phyloP scores from a whole-genome alignment of 2,113 vertebrate genomes.

The Proteles cristata region DNA sequence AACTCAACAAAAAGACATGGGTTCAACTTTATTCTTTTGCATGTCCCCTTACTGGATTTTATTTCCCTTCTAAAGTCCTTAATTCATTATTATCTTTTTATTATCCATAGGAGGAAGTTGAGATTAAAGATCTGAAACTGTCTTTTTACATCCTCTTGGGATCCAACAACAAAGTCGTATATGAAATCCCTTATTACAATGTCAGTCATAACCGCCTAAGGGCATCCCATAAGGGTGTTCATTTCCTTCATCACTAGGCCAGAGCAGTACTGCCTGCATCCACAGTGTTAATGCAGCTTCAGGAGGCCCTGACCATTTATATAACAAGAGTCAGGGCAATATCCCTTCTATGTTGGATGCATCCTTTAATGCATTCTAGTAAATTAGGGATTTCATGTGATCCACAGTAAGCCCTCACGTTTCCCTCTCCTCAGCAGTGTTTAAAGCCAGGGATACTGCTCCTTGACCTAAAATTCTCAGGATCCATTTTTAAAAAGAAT shows the following conservation, averaged over 20 bases:
- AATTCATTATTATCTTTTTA: neutral
- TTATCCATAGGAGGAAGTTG: neutral
- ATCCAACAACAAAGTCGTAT: neutral
- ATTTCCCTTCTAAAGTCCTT: neutral
- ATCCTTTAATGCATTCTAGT: neutral
- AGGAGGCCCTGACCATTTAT: neutral
- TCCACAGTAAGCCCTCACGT: neutral
- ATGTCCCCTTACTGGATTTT: neutral
- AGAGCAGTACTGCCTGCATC: neutral
- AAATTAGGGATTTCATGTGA: neutral
- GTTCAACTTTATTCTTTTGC: neutral
- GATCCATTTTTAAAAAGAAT: neutral
- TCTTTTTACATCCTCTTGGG: neutral
- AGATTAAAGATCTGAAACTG: neutral
- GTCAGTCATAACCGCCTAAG: neutral
- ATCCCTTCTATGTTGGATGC: neutral
- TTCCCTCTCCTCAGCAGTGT: neutral
- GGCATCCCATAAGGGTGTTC: no score
- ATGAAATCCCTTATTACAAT: neutral
- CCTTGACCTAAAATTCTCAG: neutral
- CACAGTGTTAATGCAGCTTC: neutral
- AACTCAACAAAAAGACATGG: neutral
- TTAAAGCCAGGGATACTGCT: neutral
- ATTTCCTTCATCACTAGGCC: neutral
- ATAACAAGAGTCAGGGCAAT: neutral